Conservation (phyloP, 1,140 invertebrate genomes). For the Sitophilus oryzae region DNA sequence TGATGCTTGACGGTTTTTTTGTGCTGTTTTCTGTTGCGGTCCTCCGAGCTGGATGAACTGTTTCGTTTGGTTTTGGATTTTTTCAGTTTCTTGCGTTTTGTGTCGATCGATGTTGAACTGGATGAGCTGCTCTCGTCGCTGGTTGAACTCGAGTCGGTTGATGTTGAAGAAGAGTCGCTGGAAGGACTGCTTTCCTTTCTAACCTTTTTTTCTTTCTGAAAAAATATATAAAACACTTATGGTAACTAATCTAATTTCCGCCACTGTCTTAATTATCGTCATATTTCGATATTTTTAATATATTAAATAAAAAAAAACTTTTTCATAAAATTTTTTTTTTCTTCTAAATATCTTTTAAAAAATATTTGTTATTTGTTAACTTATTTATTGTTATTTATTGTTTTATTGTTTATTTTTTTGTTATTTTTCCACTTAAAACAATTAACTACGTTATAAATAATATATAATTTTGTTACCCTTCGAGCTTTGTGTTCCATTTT, state of each 20-base stretch:
- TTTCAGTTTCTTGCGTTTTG: constrained; percentile 49
- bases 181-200: constrained; percentile 62
- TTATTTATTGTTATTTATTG: no score
- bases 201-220: constrained; percentile 40
- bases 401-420: no score
- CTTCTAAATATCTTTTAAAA: no score
- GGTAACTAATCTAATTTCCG: no score
- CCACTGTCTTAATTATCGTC: no score
- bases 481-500: constrained; percentile 55
- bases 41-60: constrained; percentile 54
- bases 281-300: no score
- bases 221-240: no score
- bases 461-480: constrained; percentile 4
- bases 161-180: constrained; percentile 56
- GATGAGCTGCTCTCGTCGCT: constrained; percentile 54
- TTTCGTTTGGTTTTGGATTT: constrained; percentile 54
- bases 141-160: constrained; percentile 56
- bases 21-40: constrained; percentile 45
- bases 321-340: no score
- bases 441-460: no score
- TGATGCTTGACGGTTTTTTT: constrained; percentile 46
- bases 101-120: constrained; percentile 46
- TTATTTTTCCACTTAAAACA: no score
- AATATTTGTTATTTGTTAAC: no score
- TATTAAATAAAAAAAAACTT: no score